These are phyloP conservation scores for Neoseiulus cucumeris DNA, from an alignment of 1,140 invertebrate species.

Conservation along the genomic window DNA sequence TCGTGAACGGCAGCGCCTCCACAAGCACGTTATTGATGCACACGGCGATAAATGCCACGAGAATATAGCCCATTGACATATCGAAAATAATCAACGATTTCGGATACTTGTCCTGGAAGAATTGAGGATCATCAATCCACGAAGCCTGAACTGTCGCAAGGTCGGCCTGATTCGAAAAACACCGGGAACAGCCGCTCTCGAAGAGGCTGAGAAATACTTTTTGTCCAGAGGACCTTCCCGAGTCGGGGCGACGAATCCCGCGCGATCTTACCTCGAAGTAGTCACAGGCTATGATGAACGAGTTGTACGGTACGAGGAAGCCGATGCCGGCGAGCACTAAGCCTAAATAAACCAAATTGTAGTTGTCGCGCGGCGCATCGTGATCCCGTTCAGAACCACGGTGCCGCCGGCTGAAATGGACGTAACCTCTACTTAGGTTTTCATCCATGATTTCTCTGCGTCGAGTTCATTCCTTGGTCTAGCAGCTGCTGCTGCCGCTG, in stretches of 20 bases:
- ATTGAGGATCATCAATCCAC: too few relatives aligned
- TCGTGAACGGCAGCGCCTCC: slow-evolving; percentile 55
- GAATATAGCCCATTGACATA: slow-evolving; percentile 72
- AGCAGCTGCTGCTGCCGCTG: too few relatives aligned
- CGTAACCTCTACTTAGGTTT: slow-evolving; percentile 23
- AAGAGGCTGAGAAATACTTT: slow-evolving; percentile 53
- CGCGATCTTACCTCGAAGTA: slow-evolving; percentile 18
- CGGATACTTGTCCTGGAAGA: slow-evolving; percentile 61
- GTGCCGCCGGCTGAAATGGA: slow-evolving; percentile 18
- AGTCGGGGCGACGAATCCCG: too few relatives aligned
- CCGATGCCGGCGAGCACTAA: slow-evolving; percentile 65
- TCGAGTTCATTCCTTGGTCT: too few relatives aligned
- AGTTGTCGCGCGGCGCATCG: slow-evolving; percentile 21
- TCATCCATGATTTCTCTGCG: slow-evolving; percentile 22
- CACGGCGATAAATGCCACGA: slow-evolving; percentile 62
- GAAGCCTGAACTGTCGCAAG: too few relatives aligned
- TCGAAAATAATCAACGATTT: slow-evolving; percentile 66
- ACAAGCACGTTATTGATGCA: slow-evolving; percentile 63
- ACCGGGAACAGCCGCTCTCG: too few relatives aligned
- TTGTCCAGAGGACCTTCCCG: neutral
- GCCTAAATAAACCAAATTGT: slow-evolving; percentile 50
- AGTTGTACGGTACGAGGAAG: slow-evolving; percentile 73
- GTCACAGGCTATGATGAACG: slow-evolving; percentile 21
- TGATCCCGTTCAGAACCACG: neutral
- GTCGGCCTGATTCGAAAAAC: too few relatives aligned